Conservation (phyloP, 2,113 vertebrate genomes). For the Salvelinus fontinalis region DNA sequence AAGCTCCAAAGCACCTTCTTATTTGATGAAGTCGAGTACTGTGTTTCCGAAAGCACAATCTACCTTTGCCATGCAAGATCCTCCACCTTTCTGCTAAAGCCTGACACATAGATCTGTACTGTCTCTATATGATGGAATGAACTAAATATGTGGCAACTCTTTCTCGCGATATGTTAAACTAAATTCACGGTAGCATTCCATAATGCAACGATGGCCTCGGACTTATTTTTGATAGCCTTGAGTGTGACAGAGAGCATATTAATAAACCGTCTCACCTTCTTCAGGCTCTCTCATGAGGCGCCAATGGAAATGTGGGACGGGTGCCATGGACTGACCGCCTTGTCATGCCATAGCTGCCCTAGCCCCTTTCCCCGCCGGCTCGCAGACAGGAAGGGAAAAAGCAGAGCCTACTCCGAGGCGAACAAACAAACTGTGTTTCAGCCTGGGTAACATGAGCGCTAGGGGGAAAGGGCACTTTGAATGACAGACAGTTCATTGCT, state of each 20-base stretch:
- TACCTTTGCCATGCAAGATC: slow-evolving; percentile 22
- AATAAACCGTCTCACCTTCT: slow-evolving; percentile 63
- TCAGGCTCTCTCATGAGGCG: slow-evolving; percentile 53
- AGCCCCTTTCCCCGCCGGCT: slow-evolving; percentile 51
- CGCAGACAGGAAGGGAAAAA: slow-evolving; percentile 64
- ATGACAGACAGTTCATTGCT: slow-evolving; percentile 59
- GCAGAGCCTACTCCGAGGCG: slow-evolving; percentile 36
- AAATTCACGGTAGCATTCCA: slow-evolving; percentile 6
- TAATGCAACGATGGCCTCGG: slow-evolving; percentile 26
- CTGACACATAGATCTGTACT: slow-evolving; percentile 8
- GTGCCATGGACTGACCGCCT: slow-evolving; percentile 63
- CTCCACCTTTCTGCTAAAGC: slow-evolving; percentile 4
- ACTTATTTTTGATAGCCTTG: slow-evolving; percentile 45
- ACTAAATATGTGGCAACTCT: not conserved
- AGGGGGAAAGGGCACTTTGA: slow-evolving; percentile 41
- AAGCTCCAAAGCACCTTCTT: not conserved
- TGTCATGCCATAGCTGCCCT: slow-evolving; percentile 13
- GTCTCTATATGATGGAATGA: not conserved
- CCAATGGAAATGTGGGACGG: slow-evolving; percentile 58
- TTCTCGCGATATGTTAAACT: not conserved
- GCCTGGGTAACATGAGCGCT: slow-evolving; percentile 52
- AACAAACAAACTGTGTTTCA: slow-evolving; percentile 55
- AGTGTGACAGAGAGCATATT: slow-evolving; percentile 28
- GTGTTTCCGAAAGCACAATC: slow-evolving; percentile 27
- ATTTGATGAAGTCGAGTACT: not conserved